Evolutionary conservation across 1,140 invertebrate genomes (phyloP).

Genomic region (Drosophila baimaii): DNA sequence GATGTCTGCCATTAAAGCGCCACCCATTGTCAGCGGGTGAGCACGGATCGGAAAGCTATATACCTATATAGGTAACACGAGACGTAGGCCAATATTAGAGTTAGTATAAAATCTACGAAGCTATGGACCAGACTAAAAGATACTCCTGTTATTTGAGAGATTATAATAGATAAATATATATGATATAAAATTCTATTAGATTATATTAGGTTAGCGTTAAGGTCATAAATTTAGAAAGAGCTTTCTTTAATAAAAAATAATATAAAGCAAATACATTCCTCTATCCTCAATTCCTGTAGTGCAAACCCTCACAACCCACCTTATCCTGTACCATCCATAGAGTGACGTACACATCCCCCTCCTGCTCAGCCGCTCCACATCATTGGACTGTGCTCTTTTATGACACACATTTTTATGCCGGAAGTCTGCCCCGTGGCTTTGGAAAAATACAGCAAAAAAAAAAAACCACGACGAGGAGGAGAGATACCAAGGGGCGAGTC

Average conservation of each 20-base stretch:
- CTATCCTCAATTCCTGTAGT: too few relatives aligned
- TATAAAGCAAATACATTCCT: background rate
- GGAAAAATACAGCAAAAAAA: conserved; percentile 15
- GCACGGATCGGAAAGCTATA: conserved; percentile 16
- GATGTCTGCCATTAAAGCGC: conserved; percentile 35
- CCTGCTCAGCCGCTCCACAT: background rate
- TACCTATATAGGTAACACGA: background rate
- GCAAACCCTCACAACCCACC: background rate
- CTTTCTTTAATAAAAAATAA: background rate
- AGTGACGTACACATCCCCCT: background rate
- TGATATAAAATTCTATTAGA: too few relatives aligned
- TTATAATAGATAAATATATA: too few relatives aligned
- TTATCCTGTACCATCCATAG: background rate
- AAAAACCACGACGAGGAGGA: conserved; percentile 4
- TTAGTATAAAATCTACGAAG: too few relatives aligned
- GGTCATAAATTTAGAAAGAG: too few relatives aligned
- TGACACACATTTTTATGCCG: conserved; percentile 72
- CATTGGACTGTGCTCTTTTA: conserved; percentile 50
- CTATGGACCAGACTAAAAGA: background rate
- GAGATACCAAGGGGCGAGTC: background rate
- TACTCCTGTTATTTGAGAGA: too few relatives aligned
- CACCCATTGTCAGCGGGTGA: conserved; percentile 40
- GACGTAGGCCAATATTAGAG: background rate
- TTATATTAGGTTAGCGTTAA: too few relatives aligned
- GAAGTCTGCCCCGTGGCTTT: conserved; percentile 72